Evolutionary conservation across 2,113 vertebrate genomes (phyloP).

Genomic region (Malurus melanocephalus): DNA sequence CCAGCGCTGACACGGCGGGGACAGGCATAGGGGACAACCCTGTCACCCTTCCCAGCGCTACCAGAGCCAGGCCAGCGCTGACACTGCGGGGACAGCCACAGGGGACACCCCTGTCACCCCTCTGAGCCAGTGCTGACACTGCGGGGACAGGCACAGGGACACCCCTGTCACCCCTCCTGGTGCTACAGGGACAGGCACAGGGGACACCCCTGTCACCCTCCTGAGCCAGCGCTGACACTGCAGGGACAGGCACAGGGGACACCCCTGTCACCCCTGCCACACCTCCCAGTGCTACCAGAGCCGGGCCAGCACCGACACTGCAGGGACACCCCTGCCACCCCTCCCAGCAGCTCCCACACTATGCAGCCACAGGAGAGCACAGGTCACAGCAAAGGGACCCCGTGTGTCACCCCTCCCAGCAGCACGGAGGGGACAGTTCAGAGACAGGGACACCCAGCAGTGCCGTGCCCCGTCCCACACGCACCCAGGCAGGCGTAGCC

Average conservation of each 20-base stretch:
- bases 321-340: background rate
- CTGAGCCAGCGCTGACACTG: background rate
- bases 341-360: background rate
- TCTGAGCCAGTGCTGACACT: background rate
- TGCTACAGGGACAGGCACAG: background rate
- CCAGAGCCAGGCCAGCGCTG: too few species aligned
- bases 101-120: too few species aligned
- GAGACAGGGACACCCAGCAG: too few species aligned
- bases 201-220: background rate
- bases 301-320: too few species aligned
- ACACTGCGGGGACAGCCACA: too few species aligned
- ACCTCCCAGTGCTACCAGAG: too few species aligned
- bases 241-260: background rate
- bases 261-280: background rate
- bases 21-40: too few species aligned
- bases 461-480: too few species aligned
- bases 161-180: background rate
- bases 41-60: too few species aligned
- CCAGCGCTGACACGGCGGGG: too few species aligned
- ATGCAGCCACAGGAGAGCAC: background rate
- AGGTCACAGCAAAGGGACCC: background rate
- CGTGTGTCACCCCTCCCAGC: background rate
- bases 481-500: too few species aligned
- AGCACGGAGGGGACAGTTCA: background rate
- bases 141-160: background rate